A percentile compares a stretch with the other conserved stretches of the same genome.
These are phyloP conservation scores for Brevimyrus niger DNA, from an alignment of 2,113 vertebrate species.

Conservation along the genomic window DNA sequence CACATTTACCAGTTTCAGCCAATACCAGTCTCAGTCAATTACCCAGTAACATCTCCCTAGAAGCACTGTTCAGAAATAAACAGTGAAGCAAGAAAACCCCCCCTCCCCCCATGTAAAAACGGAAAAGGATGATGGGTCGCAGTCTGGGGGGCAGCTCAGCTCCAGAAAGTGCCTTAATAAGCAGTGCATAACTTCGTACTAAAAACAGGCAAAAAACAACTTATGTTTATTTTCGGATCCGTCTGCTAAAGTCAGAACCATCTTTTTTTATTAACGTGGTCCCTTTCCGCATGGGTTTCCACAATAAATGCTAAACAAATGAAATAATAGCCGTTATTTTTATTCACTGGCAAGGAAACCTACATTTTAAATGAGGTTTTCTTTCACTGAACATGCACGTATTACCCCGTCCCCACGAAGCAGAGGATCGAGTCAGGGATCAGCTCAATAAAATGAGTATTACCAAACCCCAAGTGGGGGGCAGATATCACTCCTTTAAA, in stretches of 20 bases:
- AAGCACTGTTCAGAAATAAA: background rate
- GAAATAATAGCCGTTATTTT: conserved; percentile 25
- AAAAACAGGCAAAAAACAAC: conserved; percentile 4
- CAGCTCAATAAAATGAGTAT: background rate
- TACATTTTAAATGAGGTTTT: background rate
- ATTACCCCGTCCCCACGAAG: background rate
- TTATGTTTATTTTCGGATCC: conserved; percentile 16
- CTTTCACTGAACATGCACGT: background rate
- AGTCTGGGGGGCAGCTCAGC: background rate
- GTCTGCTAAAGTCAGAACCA: conserved; percentile 13
- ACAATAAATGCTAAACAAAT: conserved; percentile 23
- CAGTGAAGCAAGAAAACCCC: background rate
- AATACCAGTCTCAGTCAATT: background rate
- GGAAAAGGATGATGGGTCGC: background rate
- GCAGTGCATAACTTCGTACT: background rate
- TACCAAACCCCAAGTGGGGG: background rate
- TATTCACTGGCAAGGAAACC: conserved; percentile 12
- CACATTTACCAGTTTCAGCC: background rate
- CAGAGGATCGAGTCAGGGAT: background rate
- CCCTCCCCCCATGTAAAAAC: background rate
- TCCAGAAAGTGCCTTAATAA: background rate
- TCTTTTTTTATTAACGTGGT: conserved; percentile 18
- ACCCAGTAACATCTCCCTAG: background rate
- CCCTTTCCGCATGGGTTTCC: conserved; percentile 11
- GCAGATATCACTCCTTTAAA: conserved; percentile 12